A percentile compares a stretch with the other conserved stretches of the same genome.
phyloP scores from a whole-genome alignment of 2,113 vertebrate genomes.

The Saimiri boliviensis region DNA sequence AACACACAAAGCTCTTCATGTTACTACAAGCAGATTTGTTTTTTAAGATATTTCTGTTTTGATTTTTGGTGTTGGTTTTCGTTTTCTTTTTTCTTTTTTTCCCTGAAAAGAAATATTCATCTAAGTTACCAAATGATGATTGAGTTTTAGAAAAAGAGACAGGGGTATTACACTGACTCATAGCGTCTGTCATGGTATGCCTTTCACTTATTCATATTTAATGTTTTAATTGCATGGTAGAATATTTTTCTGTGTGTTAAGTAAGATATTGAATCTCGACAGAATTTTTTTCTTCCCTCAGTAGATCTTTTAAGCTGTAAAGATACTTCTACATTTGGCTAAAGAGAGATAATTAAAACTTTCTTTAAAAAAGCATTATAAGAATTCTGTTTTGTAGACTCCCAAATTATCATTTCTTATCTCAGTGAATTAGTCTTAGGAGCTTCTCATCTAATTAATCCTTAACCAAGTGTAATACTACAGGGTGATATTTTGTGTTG shows the following conservation, averaged over 20 bases:
- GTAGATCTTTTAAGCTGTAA: slow-evolving; percentile 47
- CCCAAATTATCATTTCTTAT: slow-evolving; percentile 62
- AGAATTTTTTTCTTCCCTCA: background rate
- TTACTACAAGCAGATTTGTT: background rate
- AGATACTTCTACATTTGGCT: slow-evolving; percentile 41
- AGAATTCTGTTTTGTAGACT: slow-evolving; percentile 37
- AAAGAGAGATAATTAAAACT: slow-evolving; percentile 57
- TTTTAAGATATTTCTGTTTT: background rate
- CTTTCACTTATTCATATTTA: slow-evolving; percentile 40
- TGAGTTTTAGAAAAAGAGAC: slow-evolving; percentile 26
- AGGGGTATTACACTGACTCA: background rate
- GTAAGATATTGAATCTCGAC: background rate
- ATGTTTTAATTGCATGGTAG: slow-evolving; percentile 44
- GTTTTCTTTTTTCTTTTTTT: background rate
- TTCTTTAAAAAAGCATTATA: slow-evolving; percentile 53
- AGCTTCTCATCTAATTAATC: slow-evolving; percentile 74
- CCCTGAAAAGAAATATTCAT: background rate
- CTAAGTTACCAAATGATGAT: slow-evolving; percentile 25
- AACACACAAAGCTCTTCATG: background rate
- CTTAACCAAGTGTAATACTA: slow-evolving; percentile 50
- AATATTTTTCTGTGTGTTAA: slow-evolving; percentile 31
- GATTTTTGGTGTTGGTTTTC: background rate
- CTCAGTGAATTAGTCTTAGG: slow-evolving; percentile 62
- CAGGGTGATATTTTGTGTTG: slow-evolving; percentile 50
- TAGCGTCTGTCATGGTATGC: background rate